Evolutionary conservation across 1,140 invertebrate genomes (phyloP).

Genomic region (Drosophila elegans): DNA sequence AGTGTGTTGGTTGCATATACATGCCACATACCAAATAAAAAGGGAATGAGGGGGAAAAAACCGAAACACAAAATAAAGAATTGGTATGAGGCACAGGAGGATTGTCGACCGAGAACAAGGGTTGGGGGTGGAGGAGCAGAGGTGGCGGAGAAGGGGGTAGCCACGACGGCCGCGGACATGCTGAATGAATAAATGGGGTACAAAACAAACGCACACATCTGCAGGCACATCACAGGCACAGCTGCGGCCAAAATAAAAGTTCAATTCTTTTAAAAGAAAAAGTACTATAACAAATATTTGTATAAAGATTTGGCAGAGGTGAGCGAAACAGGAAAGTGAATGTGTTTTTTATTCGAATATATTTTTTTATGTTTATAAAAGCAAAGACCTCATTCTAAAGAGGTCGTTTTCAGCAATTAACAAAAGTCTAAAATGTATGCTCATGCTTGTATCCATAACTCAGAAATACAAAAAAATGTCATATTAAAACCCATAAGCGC

Average conservation of each 20-base stretch:
- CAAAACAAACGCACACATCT: conserved; percentile 42
- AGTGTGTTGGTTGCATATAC: conserved; percentile 57
- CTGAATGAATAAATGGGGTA: conserved; percentile 72
- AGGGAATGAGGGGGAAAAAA: conserved; percentile 63
- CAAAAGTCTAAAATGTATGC: too few species aligned
- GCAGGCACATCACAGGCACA: conserved; percentile 16
- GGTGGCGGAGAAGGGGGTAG: conserved; percentile 5
- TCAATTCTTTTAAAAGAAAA: too few species aligned
- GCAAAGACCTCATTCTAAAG: too few species aligned
- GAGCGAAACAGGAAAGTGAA: neutral
- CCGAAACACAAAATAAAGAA: conserved; percentile 52
- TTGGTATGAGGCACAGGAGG: conserved; percentile 55
- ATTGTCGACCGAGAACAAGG: conserved; percentile 33
- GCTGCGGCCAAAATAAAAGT: neutral
- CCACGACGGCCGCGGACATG: conserved; percentile 49
- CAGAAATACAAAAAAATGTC: too few species aligned
- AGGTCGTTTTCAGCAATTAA: too few species aligned
- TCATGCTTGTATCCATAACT: too few species aligned
- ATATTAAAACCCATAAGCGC: too few species aligned
- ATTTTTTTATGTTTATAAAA: too few species aligned
- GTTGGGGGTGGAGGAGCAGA: neutral
- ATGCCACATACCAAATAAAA: conserved; percentile 52
- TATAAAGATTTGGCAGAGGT: too few species aligned
- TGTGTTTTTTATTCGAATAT: too few species aligned
- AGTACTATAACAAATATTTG: too few species aligned